Conservation (phyloP, 2,888 invertebrate species). For the Diogma glabrata region DNA sequence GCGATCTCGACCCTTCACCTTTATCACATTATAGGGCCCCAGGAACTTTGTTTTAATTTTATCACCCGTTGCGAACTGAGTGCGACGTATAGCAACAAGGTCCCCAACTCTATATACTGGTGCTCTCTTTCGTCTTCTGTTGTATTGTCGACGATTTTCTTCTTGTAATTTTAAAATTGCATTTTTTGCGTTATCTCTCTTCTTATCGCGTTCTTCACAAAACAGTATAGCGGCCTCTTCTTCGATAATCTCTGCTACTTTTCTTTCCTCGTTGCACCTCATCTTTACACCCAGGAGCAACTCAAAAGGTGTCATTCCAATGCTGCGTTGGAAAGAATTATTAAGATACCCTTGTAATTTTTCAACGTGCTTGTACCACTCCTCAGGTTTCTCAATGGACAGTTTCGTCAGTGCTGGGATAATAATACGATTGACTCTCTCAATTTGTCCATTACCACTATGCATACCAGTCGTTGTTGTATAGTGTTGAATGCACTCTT, state of each 20-base stretch:
- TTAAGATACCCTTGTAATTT: slow-evolving; percentile 22
- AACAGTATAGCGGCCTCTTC: not conserved
- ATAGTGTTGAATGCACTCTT: slow-evolving; percentile 25
- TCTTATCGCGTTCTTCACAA: slow-evolving; percentile 8
- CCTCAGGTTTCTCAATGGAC: slow-evolving; percentile 22
- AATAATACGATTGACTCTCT: slow-evolving; percentile 25
- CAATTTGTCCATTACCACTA: slow-evolving; percentile 28
- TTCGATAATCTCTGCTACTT: slow-evolving; percentile 7
- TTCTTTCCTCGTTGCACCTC: not conserved
- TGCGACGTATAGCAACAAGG: slow-evolving; percentile 4
- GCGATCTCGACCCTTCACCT: not conserved
- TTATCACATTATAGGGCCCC: slow-evolving; percentile 3
- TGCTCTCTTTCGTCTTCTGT: slow-evolving; percentile 8
- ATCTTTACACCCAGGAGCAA: slow-evolving; percentile 12
- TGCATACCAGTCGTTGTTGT: slow-evolving; percentile 24
- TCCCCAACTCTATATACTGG: not conserved
- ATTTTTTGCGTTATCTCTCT: not conserved
- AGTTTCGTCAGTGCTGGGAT: slow-evolving; percentile 27
- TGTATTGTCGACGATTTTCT: slow-evolving; percentile 10
- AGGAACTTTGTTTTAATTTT: not conserved
- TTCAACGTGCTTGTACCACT: slow-evolving; percentile 23
- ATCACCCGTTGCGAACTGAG: not conserved
- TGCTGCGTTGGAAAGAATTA: slow-evolving; percentile 12
- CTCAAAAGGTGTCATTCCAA: slow-evolving; percentile 13
- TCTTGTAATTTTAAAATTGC: slow-evolving; percentile 9